Evolutionary conservation across 1,140 invertebrate species (phyloP), one percentile per base, ranked within the genome.

Genomic region (Diplogasteroides magnus): DNA sequence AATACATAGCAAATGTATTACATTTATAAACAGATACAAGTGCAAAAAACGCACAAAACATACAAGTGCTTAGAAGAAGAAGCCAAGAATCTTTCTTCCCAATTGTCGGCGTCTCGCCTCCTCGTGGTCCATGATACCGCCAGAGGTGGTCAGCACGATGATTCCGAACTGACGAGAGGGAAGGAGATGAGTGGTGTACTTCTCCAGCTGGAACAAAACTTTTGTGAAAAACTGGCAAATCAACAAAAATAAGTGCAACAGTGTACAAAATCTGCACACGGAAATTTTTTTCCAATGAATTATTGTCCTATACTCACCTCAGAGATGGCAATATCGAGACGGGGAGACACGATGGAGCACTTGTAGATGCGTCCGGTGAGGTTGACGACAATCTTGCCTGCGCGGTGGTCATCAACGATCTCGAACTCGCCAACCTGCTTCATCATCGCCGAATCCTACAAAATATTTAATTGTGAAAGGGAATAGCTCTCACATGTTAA

Each of bases 361-460:
- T 98, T 98, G 87, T 98, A 98, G 78, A 99, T 87, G 84, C 97
- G 88, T 74, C 97, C 97, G 69, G 92, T 98, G 2, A 99, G 88
- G 85, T 98, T 97, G 25, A 99, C 96, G 56, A 99, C 95, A 82
- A 99, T 96, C 87, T 99, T 99, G 59, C 94, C 94, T 80, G 93
- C 91, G 84, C 97, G 89, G 84, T 99, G 97, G 83, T 99, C 96
- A 87, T 98, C 97, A 26, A 99, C 94, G 74, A 98, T 94, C 87
- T 99, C 97, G 86, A 98, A 98, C 87, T 99, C 96, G 63, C 94
- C 94, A 85, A 99, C 96, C 87, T 99, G 94, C 86, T 97, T 98
- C 96, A 99, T 99, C 97, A 99, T 99, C 73, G 99, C 97, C 77
- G 92, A n/a, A n/a, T n/a, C n/a, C n/a, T n/a, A n/a, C n/a, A n/a